These are phyloP conservation scores for Triplophysa rosa DNA, from an alignment of 2,113 vertebrate genomes.

Conservation along the genomic window DNA sequence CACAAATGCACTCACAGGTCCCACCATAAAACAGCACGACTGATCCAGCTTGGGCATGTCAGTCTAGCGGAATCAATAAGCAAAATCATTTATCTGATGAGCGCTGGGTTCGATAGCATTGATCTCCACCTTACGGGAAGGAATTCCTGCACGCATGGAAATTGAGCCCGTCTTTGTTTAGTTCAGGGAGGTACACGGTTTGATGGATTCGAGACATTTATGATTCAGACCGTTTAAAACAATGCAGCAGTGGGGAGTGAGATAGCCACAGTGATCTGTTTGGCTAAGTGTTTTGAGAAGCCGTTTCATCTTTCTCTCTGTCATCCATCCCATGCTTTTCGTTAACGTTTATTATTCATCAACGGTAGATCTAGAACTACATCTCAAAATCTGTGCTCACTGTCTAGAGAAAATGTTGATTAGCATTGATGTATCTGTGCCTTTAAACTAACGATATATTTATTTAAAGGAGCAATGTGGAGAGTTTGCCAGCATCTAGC, in stretches of 20 bases:
- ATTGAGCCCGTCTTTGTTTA: conserved; percentile 44
- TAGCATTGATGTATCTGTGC: not conserved
- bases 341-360: not conserved
- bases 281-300: conserved; percentile 49
- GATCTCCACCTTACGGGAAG: conserved; percentile 47
- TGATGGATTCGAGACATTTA: conserved; percentile 29
- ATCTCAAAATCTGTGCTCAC: not conserved
- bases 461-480: too few species aligned
- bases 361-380: not conserved
- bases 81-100: conserved; percentile 52
- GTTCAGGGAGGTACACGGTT: conserved; percentile 22
- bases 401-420: too few species aligned
- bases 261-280: not conserved
- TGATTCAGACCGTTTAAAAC: conserved; percentile 17
- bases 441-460: not conserved
- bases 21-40: conserved; percentile 19
- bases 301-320: conserved; percentile 68
- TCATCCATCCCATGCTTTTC: conserved; percentile 41
- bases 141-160: conserved; percentile 36
- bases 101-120: conserved; percentile 58
- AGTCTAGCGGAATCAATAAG: conserved; percentile 53
- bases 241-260: conserved; percentile 6
- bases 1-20: conserved; percentile 2
- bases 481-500: too few species aligned
- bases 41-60: conserved; percentile 40